These are phyloP conservation scores for Macroglossus sobrinus DNA, from an alignment of 2,113 vertebrate genomes.

Conservation along the genomic window DNA sequence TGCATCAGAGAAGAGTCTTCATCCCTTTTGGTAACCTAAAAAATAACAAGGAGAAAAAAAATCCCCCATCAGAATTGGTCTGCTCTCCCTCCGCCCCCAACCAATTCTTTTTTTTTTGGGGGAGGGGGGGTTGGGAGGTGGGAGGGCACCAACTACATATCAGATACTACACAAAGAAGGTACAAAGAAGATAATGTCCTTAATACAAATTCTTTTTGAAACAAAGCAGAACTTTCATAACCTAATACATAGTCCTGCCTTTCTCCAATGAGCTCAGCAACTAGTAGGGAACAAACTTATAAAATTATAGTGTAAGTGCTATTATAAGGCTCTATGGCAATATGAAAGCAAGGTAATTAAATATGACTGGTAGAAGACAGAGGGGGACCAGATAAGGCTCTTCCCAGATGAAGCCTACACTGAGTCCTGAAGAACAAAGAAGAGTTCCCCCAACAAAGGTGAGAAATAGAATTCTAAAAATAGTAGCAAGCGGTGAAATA, in stretches of 20 bases:
- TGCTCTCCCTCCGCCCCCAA: background rate
- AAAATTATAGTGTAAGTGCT: background rate
- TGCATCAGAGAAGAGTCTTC: slow-evolving; percentile 99
- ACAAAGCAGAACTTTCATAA: slow-evolving; percentile 32
- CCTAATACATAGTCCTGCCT: background rate
- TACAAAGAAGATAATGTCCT: slow-evolving; percentile 10
- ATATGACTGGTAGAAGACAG: background rate
- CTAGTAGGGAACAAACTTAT: background rate
- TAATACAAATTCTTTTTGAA: background rate
- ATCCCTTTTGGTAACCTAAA: slow-evolving; percentile 96
- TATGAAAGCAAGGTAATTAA: slow-evolving; percentile 15
- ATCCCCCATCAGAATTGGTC: background rate
- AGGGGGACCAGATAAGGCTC: background rate
- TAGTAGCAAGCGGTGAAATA: background rate
- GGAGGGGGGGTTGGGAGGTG: too few relatives aligned
- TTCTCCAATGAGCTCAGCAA: background rate
- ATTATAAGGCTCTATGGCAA: background rate
- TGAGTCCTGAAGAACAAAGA: background rate
- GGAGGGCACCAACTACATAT: background rate
- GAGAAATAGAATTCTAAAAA: background rate
- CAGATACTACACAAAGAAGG: background rate
- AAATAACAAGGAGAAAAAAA: background rate
- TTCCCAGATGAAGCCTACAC: background rate
- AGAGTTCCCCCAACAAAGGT: background rate
- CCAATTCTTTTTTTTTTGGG: background rate